Evolutionary conservation across 2,797 vertebrate genomes (phyloP), one percentile per base, ranked within the genome.

Genomic region (Brotogeris chrysoptera): DNA sequence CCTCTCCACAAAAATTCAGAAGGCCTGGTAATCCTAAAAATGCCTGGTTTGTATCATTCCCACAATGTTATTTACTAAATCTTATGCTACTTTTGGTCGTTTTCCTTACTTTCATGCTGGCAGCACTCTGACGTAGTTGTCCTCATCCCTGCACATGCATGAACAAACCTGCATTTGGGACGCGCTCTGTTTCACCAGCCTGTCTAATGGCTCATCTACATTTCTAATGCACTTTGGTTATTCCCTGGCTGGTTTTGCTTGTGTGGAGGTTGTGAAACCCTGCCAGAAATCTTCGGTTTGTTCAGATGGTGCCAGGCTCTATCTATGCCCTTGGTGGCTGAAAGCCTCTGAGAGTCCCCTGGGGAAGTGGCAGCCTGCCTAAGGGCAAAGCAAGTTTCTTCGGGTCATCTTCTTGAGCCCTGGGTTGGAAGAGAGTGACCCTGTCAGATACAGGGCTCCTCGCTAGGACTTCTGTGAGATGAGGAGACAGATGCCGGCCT

Each of bases 111-210:
- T 60, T 49, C 55, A 18, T 1, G 2, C 38, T 73, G 78, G 50
- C 65, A 65, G 41, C 74, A 13, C 24, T 52, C 46, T 72, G 63
- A 41, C 63, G 21, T 61, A 34, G 16, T 28, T 88, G 14, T 85
- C 49, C 44, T 72, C 36, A 41, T 80, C 32, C 47, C 63, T 36
- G 21, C 36, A 10, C 55, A 38, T 0, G 2, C 43, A 47, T 3
- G 2, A 59, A 50, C 2, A 5, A 61, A 47, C 64, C 34, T 0
- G 0, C 0, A 0, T 86, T 53, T 49, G 36, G 53, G 46, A 71
- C 41, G 32, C 0, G 1, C 47, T 90, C 61, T 49, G 34, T 72
- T 84, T 79, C 78, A 68, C 55, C 23, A 44, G 28, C n/a, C 61
- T 27, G 27, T 65, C 70, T 86, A 15, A 52, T 52, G 77, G 59